Conservation (phyloP, 2,113 vertebrate species). For the Pluvialis apricaria region DNA sequence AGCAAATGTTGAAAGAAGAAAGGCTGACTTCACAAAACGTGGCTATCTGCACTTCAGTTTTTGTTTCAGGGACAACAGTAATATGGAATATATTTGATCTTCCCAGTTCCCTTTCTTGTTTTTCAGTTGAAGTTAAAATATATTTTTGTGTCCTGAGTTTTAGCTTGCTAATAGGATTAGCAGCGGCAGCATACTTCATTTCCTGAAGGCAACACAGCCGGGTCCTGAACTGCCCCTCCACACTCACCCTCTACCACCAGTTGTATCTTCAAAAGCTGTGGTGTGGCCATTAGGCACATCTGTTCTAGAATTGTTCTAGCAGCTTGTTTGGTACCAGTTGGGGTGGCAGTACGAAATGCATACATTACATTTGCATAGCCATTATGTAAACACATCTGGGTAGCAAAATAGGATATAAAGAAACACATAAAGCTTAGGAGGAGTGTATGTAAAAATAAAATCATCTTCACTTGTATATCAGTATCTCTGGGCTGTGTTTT, state of each 20-base stretch:
- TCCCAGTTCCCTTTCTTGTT: background rate
- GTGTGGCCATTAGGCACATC: background rate
- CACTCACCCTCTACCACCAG: fast-evolving
- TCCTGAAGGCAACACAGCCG: background rate
- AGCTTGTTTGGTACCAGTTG: background rate
- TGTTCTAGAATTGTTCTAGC: background rate
- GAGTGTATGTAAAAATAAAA: background rate
- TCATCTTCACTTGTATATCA: background rate
- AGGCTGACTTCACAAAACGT: background rate
- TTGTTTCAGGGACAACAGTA: background rate
- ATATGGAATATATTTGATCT: background rate
- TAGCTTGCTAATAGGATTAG: background rate
- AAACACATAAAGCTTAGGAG: background rate
- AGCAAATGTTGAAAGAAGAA: background rate
- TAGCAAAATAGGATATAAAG: background rate
- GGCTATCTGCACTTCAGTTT: background rate
- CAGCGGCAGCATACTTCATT: background rate
- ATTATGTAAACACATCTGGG: background rate
- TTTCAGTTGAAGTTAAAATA: background rate
- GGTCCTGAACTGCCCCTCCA: background rate
- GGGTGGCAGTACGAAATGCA: background rate
- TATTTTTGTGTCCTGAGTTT: background rate
- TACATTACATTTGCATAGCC: background rate
- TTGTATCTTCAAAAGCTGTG: background rate
- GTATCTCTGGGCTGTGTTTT: background rate